Evolutionary conservation across 1,140 invertebrate species (phyloP).

Genomic region (Hycleus cichorii): DNA sequence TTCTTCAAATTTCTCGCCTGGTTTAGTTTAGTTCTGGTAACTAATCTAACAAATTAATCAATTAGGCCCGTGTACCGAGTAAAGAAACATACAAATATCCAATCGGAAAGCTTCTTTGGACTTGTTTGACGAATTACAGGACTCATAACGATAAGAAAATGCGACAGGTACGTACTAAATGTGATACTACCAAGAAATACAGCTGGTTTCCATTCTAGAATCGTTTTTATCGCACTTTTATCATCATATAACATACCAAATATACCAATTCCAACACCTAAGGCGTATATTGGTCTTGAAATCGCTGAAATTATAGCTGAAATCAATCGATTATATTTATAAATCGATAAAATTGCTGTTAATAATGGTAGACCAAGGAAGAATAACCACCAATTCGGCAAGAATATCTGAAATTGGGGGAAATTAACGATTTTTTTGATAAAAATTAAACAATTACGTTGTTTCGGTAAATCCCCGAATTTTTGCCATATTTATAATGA

Average conservation of each 20-base stretch:
- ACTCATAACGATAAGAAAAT: constrained; percentile 23
- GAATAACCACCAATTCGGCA: constrained; percentile 3
- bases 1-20: too few relatives aligned
- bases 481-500: constrained; percentile 16
- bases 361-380: constrained; percentile 14
- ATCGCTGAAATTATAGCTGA: constrained; percentile 18
- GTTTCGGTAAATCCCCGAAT: constrained; percentile 1
- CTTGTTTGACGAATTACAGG: constrained; percentile 8
- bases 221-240: constrained; percentile 17
- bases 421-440: too few relatives aligned
- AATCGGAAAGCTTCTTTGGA: constrained; percentile 16
- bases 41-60: too few relatives aligned
- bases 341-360: neutral
- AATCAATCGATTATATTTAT: constrained; percentile 10
- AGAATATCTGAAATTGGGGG: neutral
- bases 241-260: constrained; percentile 19
- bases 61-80: neutral
- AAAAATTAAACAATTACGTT: neutral
- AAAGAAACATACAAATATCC: constrained; percentile 12
- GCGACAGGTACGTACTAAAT: constrained; percentile 24
- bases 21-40: too few relatives aligned
- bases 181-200: constrained; percentile 27
- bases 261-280: constrained; percentile 26
- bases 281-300: constrained; percentile 9
- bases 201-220: constrained; percentile 22